Evolutionary conservation across 2,888 invertebrate species (phyloP).

Genomic region (Heteromyza rotundicornis): DNA sequence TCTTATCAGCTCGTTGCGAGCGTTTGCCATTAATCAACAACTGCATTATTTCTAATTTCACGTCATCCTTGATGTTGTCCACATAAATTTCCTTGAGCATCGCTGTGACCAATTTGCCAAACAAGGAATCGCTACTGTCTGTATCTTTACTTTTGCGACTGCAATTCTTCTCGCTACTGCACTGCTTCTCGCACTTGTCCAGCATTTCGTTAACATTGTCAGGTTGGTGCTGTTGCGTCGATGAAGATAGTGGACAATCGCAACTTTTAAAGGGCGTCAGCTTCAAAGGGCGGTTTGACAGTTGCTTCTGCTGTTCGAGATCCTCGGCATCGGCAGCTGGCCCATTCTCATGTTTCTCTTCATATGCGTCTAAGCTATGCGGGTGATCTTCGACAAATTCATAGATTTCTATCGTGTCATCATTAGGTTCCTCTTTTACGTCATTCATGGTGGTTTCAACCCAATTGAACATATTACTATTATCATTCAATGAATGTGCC

Average conservation of each 20-base stretch:
- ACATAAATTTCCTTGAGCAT: conserved; percentile 17
- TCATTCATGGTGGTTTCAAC: not conserved
- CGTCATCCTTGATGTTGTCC: conserved; percentile 17
- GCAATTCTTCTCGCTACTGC: not conserved
- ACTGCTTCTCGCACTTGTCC: too few species aligned
- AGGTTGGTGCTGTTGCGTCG: too few species aligned
- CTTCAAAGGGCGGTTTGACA: too few species aligned
- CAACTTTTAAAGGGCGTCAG: too few species aligned
- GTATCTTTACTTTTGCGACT: not conserved
- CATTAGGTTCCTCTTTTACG: conserved; percentile 7
- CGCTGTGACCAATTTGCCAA: conserved; percentile 18
- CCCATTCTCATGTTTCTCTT: not conserved
- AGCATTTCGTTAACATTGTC: too few species aligned
- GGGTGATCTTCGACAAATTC: not conserved
- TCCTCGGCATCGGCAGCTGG: too few species aligned
- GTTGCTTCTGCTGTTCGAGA: too few species aligned
- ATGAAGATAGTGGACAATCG: too few species aligned
- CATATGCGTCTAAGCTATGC: not conserved
- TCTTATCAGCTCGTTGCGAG: too few species aligned
- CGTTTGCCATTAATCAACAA: conserved; percentile 19
- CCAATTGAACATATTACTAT: too few species aligned
- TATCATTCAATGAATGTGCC: too few species aligned
- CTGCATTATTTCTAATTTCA: conserved; percentile 19
- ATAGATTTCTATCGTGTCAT: conserved; percentile 10
- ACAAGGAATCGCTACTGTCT: conserved; percentile 15